phyloP scores from a whole-genome alignment of 53 echinoderm and acorn worm genomes.

The Antedon mediterranea region DNA sequence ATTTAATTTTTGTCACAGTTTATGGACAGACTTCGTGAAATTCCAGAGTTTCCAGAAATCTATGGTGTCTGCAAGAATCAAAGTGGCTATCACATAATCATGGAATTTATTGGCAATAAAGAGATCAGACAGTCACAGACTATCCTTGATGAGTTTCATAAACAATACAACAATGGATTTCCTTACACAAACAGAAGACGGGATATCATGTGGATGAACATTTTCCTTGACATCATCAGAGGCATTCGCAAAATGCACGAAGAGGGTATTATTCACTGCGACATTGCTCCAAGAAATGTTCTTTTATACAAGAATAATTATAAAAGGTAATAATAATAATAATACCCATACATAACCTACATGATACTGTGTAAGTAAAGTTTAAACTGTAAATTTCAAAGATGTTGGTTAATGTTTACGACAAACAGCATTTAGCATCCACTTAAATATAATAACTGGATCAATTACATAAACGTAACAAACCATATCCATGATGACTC shows the following conservation, averaged over 20 bases:
- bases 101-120: neutral
- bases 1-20: neutral
- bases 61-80: neutral
- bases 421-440: too few species aligned
- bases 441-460: too few species aligned
- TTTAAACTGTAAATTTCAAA: neutral
- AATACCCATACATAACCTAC: too few species aligned
- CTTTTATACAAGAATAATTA: neutral
- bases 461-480: too few species aligned
- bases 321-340: neutral
- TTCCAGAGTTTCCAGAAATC: neutral
- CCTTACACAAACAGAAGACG: neutral
- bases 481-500: too few species aligned
- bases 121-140: neutral
- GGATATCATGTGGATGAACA: neutral
- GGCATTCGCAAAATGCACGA: neutral
- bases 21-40: neutral
- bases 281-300: neutral
- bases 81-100: neutral
- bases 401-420: too few species aligned
- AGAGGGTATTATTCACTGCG: neutral
- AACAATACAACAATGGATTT: neutral
- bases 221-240: neutral
- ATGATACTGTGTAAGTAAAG: too few species aligned
- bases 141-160: neutral